phyloP scores from a whole-genome alignment of 2,113 vertebrate genomes.

The Strix aluco region DNA sequence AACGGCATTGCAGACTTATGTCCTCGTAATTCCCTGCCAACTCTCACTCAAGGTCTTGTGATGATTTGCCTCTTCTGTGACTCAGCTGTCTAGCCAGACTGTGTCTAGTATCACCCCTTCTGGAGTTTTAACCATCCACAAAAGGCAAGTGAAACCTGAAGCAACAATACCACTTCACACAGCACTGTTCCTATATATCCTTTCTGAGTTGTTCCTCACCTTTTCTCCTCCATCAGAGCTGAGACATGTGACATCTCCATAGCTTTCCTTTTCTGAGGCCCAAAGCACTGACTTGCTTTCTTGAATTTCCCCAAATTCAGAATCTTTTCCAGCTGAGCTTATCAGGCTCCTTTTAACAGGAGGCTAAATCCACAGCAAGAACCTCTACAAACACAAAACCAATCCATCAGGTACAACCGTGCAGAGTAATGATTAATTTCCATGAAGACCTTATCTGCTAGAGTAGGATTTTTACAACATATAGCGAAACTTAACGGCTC shows the following conservation, averaged over 20 bases:
- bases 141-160: slow-evolving; percentile 38
- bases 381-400: not conserved
- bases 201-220: not conserved
- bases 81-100: slow-evolving; percentile 57
- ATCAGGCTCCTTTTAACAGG: not conserved
- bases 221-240: not conserved
- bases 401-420: not conserved
- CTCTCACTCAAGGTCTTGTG: slow-evolving; percentile 47
- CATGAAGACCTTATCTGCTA: not conserved
- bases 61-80: slow-evolving; percentile 52
- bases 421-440: not conserved
- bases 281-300: not conserved
- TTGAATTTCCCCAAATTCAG: not conserved
- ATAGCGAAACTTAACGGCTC: not conserved
- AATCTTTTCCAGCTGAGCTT: not conserved
- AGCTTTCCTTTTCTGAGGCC: not conserved
- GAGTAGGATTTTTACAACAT: not conserved
- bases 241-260: not conserved
- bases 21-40: slow-evolving; percentile 31
- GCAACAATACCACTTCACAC: not conserved
- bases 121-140: slow-evolving; percentile 38
- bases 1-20: not conserved
- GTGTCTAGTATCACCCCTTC: slow-evolving; percentile 49
- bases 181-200: not conserved
- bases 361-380: not conserved